A percentile compares a stretch with the other conserved stretches of the same genome.
Evolutionary conservation across 1,140 invertebrate genomes (phyloP).

Genomic region (Matsumurasca onukii): DNA sequence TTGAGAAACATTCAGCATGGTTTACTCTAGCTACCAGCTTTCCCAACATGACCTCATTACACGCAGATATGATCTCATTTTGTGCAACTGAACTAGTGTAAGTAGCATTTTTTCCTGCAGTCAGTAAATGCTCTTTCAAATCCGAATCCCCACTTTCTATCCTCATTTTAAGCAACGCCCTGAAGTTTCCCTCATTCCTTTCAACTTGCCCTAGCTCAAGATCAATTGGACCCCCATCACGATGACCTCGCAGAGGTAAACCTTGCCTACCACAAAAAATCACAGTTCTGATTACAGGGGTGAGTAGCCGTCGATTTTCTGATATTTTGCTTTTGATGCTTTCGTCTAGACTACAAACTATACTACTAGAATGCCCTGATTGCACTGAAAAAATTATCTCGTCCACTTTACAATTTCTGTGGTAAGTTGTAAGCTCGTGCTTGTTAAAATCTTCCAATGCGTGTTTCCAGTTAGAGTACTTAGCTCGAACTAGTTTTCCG

Average conservation of each 20-base stretch:
- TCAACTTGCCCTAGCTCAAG: background rate
- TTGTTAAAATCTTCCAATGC: slow-evolving; percentile 9
- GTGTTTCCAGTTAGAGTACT: slow-evolving; percentile 5
- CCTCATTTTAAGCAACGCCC: background rate
- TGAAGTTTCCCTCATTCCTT: slow-evolving; percentile 10
- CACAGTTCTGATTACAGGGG: slow-evolving; percentile 9
- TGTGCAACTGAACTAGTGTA: background rate
- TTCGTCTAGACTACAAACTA: too few relatives aligned
- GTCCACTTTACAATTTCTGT: slow-evolving; percentile 10
- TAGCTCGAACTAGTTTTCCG: background rate
- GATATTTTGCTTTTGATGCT: too few relatives aligned
- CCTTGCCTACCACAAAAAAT: slow-evolving; percentile 25
- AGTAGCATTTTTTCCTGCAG: slow-evolving; percentile 7
- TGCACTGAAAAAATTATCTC: background rate
- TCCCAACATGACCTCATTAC: background rate
- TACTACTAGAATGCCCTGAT: too few relatives aligned
- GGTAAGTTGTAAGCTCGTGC: slow-evolving; percentile 6
- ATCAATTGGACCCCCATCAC: slow-evolving; percentile 4
- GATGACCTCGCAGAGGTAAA: slow-evolving; percentile 8
- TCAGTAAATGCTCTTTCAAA: slow-evolving; percentile 3
- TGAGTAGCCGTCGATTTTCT: slow-evolving; percentile 7
- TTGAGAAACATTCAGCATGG: background rate
- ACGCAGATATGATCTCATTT: slow-evolving; percentile 20
- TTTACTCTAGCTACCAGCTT: slow-evolving; percentile 16
- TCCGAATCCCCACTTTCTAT: slow-evolving; percentile 1